Evolutionary conservation across 2,888 invertebrate species (phyloP).

Genomic region (Zeuzera pyrina): DNA sequence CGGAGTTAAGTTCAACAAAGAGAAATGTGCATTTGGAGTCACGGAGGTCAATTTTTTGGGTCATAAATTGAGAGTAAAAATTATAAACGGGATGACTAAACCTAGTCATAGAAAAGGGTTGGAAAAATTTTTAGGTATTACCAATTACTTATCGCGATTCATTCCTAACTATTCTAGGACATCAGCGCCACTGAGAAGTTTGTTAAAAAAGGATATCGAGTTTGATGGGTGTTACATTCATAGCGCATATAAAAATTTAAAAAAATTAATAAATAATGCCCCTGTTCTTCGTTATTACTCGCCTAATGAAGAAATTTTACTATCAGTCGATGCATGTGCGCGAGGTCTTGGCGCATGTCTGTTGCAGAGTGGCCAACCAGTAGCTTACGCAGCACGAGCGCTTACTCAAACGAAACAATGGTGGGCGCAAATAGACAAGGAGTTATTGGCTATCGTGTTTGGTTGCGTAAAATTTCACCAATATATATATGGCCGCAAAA

Average conservation of each 20-base stretch:
- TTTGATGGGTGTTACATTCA: no score
- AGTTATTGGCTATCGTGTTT: slow-evolving; percentile 15
- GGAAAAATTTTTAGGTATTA: no score
- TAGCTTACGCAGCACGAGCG: slow-evolving; percentile 10
- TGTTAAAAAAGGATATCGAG: no score
- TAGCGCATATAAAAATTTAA: slow-evolving; percentile 1
- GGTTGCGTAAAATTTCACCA: slow-evolving; percentile 15
- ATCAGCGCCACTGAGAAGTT: no score
- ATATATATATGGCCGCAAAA: slow-evolving; percentile 16
- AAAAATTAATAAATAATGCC: slow-evolving; percentile 1
- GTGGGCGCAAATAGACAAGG: slow-evolving; percentile 16
- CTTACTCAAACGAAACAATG: slow-evolving; percentile 9
- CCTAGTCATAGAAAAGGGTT: no score
- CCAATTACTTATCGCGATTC: no score
- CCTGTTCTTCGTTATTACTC: slow-evolving; percentile 9
- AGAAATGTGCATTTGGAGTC: no score
- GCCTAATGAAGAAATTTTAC: slow-evolving; percentile 4
- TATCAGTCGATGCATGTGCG: slow-evolving; percentile 10
- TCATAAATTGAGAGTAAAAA: no score
- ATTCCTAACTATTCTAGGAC: no score
- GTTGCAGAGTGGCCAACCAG: slow-evolving; percentile 9
- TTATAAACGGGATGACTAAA: no score
- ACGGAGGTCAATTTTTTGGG: no score
- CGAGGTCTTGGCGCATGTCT: slow-evolving; percentile 9
- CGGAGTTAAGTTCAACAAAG: no score